Evolutionary conservation across 2,797 vertebrate species (phyloP), one percentile per base, ranked within the genome.

Genomic region (Pagetopsis macropterus): DNA sequence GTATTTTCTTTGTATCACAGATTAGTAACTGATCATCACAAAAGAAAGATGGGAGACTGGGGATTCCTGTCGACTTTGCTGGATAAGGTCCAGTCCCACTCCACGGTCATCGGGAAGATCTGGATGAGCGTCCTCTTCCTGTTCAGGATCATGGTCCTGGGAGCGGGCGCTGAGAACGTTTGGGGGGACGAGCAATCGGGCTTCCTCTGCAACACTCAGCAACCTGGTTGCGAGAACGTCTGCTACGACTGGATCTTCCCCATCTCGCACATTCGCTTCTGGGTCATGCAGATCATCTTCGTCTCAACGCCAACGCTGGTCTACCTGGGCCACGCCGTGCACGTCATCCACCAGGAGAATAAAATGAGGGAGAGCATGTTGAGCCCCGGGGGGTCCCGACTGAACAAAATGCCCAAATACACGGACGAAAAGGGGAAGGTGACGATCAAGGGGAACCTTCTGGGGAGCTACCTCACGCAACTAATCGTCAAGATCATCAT

Each of bases 41-140:
- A 23, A 5, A 5, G 12, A 71, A 90, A 87, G 81, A 99, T 99
- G 98, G 97, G 97, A 4, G 97, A 99, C 83, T 98, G 96, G 96
- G 95, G 96, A 8, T 96, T 98, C 86, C 92, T 99, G 5, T 97
- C 97, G 10, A 84, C 79, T 4, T 88, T 99, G 52, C 94, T 99
- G 93, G 96, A 99, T 86, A 96, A 97, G 85, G 97, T 98, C 72
- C 96, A 98, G 90, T 94, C 96, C 80, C 97, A 99, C 78, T 99
- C 97, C 0, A 99, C 98, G 0, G 95, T 95, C 69, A 95, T 99
- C 1, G 97, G 97, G 51, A 99, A 98, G 94, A 95, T 99, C 92
- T 99, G 98, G 98, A 95, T 99, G 94, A 97, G 95, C 0, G 96
- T 99, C 63, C 95, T 99, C 11, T 98, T 99, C 93, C 95, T 99